These are phyloP conservation scores for Glyphotaelius pellucidus DNA, from an alignment of 2,888 invertebrate species.

Conservation along the genomic window DNA sequence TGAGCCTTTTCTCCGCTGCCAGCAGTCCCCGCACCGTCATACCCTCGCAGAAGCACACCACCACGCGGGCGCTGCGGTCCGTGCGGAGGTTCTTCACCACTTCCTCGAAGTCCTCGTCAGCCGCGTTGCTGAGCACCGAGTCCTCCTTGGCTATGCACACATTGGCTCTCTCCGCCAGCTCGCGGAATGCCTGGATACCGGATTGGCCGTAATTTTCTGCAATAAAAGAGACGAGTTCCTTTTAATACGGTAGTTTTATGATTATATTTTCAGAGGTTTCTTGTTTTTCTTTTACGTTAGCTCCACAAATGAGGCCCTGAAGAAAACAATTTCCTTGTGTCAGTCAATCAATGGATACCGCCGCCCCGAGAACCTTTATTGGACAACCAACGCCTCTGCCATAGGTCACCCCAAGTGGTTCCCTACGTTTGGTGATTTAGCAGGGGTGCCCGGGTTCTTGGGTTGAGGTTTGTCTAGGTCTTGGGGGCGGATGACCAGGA, in stretches of 20 bases:
- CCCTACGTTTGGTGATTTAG: too few species aligned
- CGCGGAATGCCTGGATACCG: slow-evolving; percentile 86
- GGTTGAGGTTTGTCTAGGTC: too few species aligned
- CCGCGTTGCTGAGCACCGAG: slow-evolving; percentile 79
- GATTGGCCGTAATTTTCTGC: slow-evolving; percentile 87
- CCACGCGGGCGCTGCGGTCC: slow-evolving; percentile 78
- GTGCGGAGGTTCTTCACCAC: slow-evolving; percentile 77
- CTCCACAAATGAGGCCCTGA: too few species aligned
- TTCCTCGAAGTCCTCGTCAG: slow-evolving; percentile 77
- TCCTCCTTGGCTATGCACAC: slow-evolving; percentile 86
- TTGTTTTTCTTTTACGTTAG: too few species aligned
- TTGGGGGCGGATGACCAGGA: too few species aligned
- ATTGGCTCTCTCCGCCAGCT: slow-evolving; percentile 80
- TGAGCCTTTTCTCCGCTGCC: slow-evolving; percentile 78
- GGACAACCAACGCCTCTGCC: too few species aligned
- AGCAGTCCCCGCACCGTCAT: slow-evolving; percentile 82
- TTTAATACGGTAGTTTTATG: not conserved
- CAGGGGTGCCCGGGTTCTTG: too few species aligned
- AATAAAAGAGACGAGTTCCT: slow-evolving; percentile 65
- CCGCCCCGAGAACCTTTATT: too few species aligned
- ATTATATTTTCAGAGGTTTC: too few species aligned
- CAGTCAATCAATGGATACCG: too few species aligned
- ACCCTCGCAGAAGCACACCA: slow-evolving; percentile 90
- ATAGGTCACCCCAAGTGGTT: too few species aligned
- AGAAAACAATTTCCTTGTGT: too few species aligned